Percentiles rank a stretch among this genome's conserved stretches.
These are phyloP conservation scores for Phyllotreta striolata DNA, from an alignment of 2,888 invertebrate species.

Conservation along the genomic window DNA sequence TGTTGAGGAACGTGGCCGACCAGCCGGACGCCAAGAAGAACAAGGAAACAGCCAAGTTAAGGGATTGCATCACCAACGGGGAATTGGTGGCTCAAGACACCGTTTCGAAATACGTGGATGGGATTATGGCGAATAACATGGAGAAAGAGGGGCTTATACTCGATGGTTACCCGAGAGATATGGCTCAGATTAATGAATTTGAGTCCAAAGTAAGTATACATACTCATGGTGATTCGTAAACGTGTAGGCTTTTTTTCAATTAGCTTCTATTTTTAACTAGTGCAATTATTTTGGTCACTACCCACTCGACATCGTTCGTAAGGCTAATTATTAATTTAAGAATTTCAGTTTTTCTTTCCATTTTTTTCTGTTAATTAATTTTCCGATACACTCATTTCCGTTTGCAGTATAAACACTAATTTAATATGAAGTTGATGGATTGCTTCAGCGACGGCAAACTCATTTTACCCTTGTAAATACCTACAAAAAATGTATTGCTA, in stretches of 20 bases:
- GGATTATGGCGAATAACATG: conserved; percentile 67
- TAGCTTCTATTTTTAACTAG: too few relatives aligned
- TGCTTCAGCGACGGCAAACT: too few relatives aligned
- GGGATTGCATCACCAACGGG: conserved; percentile 77
- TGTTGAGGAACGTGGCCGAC: conserved; percentile 77
- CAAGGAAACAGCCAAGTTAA: conserved; percentile 62
- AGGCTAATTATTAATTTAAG: too few relatives aligned
- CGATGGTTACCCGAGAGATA: conserved; percentile 93
- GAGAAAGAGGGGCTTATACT: conserved; percentile 83
- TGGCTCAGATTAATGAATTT: conserved; percentile 87
- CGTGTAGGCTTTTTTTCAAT: too few relatives aligned
- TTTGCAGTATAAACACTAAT: too few relatives aligned
- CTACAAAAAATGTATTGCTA: too few relatives aligned
- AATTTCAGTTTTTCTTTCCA: too few relatives aligned
- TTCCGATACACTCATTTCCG: too few relatives aligned
- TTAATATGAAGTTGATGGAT: too few relatives aligned
- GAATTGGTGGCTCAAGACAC: conserved; percentile 83
- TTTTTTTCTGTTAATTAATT: too few relatives aligned
- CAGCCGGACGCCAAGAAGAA: conserved; percentile 57
- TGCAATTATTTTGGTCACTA: background rate
- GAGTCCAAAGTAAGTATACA: conserved; percentile 77
- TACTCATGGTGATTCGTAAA: background rate
- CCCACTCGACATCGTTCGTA: background rate
- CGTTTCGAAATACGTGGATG: conserved; percentile 78
- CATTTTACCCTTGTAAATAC: too few relatives aligned